A percentile compares a stretch with the other conserved stretches of the same genome.
phyloP scores from a whole-genome alignment of 1,140 invertebrate species.

The Drosophila nikananu region DNA sequence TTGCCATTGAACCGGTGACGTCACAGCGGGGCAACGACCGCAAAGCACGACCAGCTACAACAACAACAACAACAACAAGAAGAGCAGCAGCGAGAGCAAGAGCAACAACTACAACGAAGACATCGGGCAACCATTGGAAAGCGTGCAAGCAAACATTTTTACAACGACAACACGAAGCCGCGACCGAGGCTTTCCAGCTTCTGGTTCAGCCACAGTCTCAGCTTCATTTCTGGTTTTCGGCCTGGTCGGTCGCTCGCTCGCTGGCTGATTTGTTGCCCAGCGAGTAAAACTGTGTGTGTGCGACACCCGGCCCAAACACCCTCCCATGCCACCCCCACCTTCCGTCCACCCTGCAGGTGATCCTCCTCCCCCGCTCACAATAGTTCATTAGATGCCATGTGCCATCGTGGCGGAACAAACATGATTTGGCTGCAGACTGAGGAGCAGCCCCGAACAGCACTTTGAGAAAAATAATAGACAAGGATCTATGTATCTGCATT shows the following conservation, averaged over 20 bases:
- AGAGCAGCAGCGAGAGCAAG: conserved; percentile 30
- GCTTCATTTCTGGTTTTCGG: conserved; percentile 74
- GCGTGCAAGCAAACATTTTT: conserved; percentile 83
- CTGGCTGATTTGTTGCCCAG: conserved; percentile 76
- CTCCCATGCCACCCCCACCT: conserved; percentile 2
- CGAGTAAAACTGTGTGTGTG: conserved; percentile 59
- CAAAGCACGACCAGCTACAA: conserved; percentile 75
- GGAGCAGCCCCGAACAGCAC: conserved; percentile 26
- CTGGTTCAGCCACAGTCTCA: conserved; percentile 32
- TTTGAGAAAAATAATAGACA: conserved; percentile 1
- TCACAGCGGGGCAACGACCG: conserved; percentile 85
- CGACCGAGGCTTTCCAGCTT: conserved; percentile 29
- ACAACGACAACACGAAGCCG: conserved; percentile 76
- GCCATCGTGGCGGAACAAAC: conserved; percentile 81
- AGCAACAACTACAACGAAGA: conserved; percentile 46
- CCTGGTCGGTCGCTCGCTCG: background rate
- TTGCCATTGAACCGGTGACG: conserved; percentile 85
- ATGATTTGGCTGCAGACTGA: conserved; percentile 73
- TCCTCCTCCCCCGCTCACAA: conserved; percentile 67
- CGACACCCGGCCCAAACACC: conserved; percentile 50
- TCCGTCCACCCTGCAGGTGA: conserved; percentile 13
- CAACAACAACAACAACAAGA: conserved; percentile 45
- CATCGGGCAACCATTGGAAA: conserved; percentile 67
- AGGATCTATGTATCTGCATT: background rate
- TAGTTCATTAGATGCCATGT: conserved; percentile 81